Evolutionary conservation across 64 coral and sea anemone genomes (phyloP), one percentile per base, ranked within the genome.

Genomic region (Stichodactyla mertensii): DNA sequence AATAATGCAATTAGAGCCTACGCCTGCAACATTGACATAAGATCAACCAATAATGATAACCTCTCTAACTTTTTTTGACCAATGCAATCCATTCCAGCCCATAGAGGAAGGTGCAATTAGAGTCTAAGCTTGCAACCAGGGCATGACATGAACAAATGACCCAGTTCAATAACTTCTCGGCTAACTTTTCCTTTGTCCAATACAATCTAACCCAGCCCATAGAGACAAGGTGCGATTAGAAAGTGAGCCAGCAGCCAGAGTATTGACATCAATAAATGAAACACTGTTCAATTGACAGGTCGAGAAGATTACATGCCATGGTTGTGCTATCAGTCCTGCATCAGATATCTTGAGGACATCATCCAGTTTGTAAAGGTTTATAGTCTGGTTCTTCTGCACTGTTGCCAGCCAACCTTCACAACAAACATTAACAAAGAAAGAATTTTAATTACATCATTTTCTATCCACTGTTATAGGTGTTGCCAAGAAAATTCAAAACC

Each of bases 351-450:
- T 96, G 55, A 96, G 24, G 14, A 89, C 61, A 57, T 93, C 88
- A 60, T 78, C 80, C 51, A 96, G 85, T 93, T 90, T 96, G 36
- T 93, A 96, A 2, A 96, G 56, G 71, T 96, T 96, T 13, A 96
- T 83, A 16, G 94, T 96, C n/a, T 96, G 94, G 59, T 87, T 83
- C 77, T 96, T 86, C 66, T 93, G 74, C 15, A 96, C 86, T 16
- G 84, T 85, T 20, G 91, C 94, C 86, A 96, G 55, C 91, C 90
- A 93, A 57, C 93, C 93, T 95, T 22, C 18, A 54, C 20, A 52
- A 4, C 6, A 59, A 0, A 95, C 77, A 55, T 64, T 16, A 15
- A 7, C 51, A 26, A 23, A 55, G 54, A 87, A 24, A 52, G n/a
- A 15, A 45, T 4, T 2, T 61, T 31, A 85, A 45, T 45, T 45